Base-by-base conservation (phyloP, 2,888 invertebrate species). In the Melangyna quadrimaculata region DNA sequence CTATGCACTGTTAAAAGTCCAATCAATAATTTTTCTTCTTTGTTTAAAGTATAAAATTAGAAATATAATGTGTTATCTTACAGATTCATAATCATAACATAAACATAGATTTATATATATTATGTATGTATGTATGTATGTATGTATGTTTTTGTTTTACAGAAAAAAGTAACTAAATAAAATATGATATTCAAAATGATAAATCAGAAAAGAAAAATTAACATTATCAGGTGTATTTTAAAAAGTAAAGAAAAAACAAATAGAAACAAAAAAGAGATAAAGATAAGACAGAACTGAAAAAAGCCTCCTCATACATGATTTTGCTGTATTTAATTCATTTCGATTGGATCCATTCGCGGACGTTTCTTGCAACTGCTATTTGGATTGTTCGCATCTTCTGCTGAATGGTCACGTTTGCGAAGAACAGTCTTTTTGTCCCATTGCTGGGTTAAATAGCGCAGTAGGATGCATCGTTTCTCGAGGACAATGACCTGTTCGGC, bases 401-500 rank as follows among this genome's bases (percentile, higher is more conserved):
- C 80, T 9, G 89, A 84, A 74, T 91, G 91, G 29, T 91, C 91
- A 9, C 91, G 89, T 72, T 91, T 91, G 5, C 91, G 88, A 29
- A 91, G 90, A 95, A 90, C 81, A 3, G 90, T 90, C 94, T 97
- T 97, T 93, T 97, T 98, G 91, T 98, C 98, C 97, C 98, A 98
- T 92, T 98, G 97, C 90, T 98, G 97, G 89, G 98, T 98, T 87
- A 98, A 94, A 92, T 98, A 98, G 93, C 98, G 95, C 89, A 98
- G 93, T 79, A 98, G 93, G 90, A 98, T 98, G 91, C 98, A 98
- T 61, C 98, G 97, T 93, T 98, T 98, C 93, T 98, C 98, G 90
- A 98, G 97, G 53, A 98, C 98, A 90, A 98, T 98, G 89, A 98
- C 97, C 96, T 98, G 98, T 93, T 98, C 97, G 67, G 97, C 96